Base-by-base conservation (phyloP, 1,140 invertebrate genomes). In the Drosophila quadrilineata region DNA sequence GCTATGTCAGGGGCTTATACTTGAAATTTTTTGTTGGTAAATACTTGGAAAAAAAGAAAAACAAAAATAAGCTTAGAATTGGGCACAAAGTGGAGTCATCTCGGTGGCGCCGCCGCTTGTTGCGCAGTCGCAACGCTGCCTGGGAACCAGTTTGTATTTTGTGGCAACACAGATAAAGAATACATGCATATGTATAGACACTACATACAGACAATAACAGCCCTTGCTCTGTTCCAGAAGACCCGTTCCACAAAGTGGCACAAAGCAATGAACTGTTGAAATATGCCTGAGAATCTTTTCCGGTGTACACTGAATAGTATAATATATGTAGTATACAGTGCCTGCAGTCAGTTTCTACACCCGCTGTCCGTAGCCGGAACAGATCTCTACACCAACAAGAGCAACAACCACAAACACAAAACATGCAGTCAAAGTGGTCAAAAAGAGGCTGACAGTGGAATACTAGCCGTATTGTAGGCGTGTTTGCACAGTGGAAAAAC, bases 261-360 rank as follows among this genome's bases (percentile, higher is more conserved):
- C 76, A 82, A 82, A 82, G 76, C 77, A 85, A 85, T 85, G 79
- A 84, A 84, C 77, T 84, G 77, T 84, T 84, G 60, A 85, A 85
- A 77, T 66, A 64, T 49, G 60, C 73, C 79, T 84, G 77, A 84
- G 73, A 85, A 84, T 77, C 79, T 84, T 77, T 85, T 82, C 76
- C 76, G 76, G 76, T 82, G 50, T 50, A 17, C 17, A 52, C 65
- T 28, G 40, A n/a, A n/a, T n/a, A n/a, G n/a, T n/a, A n/a, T n/a
- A n/a, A n/a, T n/a, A n/a, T n/a, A n/a, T n/a, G n/a, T n/a, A n/a
- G n/a, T n/a, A n/a, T n/a, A n/a, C n/a, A n/a, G n/a, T n/a, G n/a
- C n/a, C n/a, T n/a, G n/a, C n/a, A n/a, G n/a, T n/a, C n/a, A n/a
- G n/a, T n/a, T n/a, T n/a, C 40, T 40, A 22, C 8, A n/a, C 36